These are phyloP conservation scores for Perithous albicinctus DNA, from an alignment of 2,888 invertebrate genomes.

Conservation along the genomic window DNA sequence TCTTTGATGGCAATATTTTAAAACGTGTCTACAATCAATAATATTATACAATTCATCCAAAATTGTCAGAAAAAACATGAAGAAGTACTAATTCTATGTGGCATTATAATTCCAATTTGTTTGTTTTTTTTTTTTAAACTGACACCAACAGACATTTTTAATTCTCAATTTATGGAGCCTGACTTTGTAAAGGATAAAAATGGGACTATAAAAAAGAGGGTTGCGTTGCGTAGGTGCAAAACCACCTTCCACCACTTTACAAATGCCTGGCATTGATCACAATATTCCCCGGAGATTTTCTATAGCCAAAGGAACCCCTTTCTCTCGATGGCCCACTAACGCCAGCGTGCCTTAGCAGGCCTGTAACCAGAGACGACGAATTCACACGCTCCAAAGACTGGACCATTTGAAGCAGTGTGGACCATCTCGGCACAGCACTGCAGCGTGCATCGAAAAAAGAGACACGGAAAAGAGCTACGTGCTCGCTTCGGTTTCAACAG, in stretches of 20 bases:
- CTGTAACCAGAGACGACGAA: slow-evolving; percentile 66
- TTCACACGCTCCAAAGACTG: slow-evolving; percentile 65
- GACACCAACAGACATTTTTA: neutral
- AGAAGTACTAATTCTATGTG: too few species aligned
- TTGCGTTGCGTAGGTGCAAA: neutral
- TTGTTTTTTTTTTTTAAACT: neutral
- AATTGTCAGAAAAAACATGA: too few species aligned
- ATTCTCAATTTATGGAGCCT: neutral
- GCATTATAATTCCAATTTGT: too few species aligned
- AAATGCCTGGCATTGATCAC: slow-evolving; percentile 11
- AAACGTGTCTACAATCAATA: too few species aligned
- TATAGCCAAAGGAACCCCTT: slow-evolving; percentile 54
- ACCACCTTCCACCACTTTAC: neutral
- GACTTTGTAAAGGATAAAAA: neutral
- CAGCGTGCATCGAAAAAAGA: slow-evolving; percentile 48
- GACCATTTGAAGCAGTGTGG: neutral
- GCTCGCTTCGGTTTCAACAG: slow-evolving; percentile 36
- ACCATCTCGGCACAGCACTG: slow-evolving; percentile 37
- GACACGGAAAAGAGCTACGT: slow-evolving; percentile 54
- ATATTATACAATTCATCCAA: too few species aligned
- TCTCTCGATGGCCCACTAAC: slow-evolving; percentile 47
- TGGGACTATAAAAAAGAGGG: neutral
- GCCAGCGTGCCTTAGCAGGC: slow-evolving; percentile 36
- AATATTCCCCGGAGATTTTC: slow-evolving; percentile 33
- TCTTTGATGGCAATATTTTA: too few species aligned